A percentile compares a stretch with the other conserved stretches of the same genome.
phyloP scores from a whole-genome alignment of 2,888 invertebrate genomes.

The Ditylenchus weischeri region DNA sequence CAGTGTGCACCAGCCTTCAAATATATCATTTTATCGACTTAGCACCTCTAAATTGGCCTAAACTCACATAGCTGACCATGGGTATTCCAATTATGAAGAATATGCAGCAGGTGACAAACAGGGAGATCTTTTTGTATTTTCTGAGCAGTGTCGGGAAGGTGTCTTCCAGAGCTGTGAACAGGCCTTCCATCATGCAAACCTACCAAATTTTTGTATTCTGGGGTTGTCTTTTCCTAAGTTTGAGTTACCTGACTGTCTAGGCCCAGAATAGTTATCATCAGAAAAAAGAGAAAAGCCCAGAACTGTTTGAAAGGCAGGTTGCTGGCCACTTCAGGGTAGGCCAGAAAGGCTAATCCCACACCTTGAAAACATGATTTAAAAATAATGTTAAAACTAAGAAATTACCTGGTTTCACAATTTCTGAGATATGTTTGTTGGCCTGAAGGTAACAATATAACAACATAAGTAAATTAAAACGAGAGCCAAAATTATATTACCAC shows the following conservation, averaged over 20 bases:
- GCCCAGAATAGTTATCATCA: constrained; percentile 14
- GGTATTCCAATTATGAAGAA: not conserved
- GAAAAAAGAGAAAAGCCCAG: constrained; percentile 16
- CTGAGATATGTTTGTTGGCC: constrained; percentile 51
- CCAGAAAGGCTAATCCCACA: constrained; percentile 13
- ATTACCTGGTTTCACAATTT: constrained; percentile 57
- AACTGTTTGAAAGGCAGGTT: constrained; percentile 3
- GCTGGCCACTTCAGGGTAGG: constrained; percentile 12
- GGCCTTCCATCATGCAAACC: constrained; percentile 59
- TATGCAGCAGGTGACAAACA: constrained; percentile 4
- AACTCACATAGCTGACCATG: constrained; percentile 16
- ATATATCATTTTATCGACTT: not conserved
- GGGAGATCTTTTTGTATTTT: constrained; percentile 47
- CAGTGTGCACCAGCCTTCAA: constrained; percentile 79
- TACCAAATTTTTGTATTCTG: constrained; percentile 20
- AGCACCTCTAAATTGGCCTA: not conserved
- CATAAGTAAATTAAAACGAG: too few species aligned
- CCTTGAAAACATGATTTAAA: not conserved
- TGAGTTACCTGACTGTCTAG: constrained; percentile 12
- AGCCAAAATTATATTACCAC: too few species aligned
- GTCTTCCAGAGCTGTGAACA: constrained; percentile 58
- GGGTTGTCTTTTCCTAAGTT: not conserved
- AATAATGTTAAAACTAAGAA: not conserved
- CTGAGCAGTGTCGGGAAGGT: constrained; percentile 54
- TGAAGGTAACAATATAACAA: constrained; percentile 12